A percentile compares a stretch with the other conserved stretches of the same genome.
Conservation (phyloP, 2,888 invertebrate genomes). For the Drosophila mulleri region DNA sequence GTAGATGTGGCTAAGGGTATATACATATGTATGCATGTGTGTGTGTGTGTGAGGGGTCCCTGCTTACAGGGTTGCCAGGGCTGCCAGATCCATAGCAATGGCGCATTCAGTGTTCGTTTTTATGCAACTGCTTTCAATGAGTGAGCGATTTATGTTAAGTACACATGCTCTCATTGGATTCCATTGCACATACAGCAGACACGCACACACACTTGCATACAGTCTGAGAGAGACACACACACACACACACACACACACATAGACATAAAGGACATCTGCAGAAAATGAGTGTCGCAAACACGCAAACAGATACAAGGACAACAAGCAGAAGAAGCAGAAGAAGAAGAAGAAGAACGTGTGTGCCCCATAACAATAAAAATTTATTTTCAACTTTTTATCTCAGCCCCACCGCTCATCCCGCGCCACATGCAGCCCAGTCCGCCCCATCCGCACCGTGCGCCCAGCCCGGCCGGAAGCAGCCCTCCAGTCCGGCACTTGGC, state of each 20-base stretch:
- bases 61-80: conserved; percentile 20
- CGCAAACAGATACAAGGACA: conserved; percentile 80
- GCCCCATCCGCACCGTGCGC: background rate
- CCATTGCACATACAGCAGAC: conserved; percentile 56
- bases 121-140: conserved; percentile 80
- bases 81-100: conserved; percentile 29
- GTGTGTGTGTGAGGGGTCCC: conserved; percentile 1
- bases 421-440: background rate
- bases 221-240: conserved; percentile 7
- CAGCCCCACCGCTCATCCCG: conserved; percentile 5
- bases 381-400: conserved; percentile 79
- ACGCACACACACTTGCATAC: conserved; percentile 12
- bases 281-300: conserved; percentile 79
- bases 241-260: conserved; percentile 14
- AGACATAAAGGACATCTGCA: conserved; percentile 72
- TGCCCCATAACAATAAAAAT: conserved; percentile 80
- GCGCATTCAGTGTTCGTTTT: conserved; percentile 60
- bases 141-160: conserved; percentile 79
- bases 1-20: background rate
- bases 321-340: conserved; percentile 40
- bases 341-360: conserved; percentile 70
- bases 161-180: conserved; percentile 80
- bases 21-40: background rate
- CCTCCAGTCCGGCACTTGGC: conserved; percentile 47
- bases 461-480: conserved; percentile 24